Base-by-base conservation (phyloP, 2,797 vertebrate genomes). In the Tauraco hartlaubi region DNA sequence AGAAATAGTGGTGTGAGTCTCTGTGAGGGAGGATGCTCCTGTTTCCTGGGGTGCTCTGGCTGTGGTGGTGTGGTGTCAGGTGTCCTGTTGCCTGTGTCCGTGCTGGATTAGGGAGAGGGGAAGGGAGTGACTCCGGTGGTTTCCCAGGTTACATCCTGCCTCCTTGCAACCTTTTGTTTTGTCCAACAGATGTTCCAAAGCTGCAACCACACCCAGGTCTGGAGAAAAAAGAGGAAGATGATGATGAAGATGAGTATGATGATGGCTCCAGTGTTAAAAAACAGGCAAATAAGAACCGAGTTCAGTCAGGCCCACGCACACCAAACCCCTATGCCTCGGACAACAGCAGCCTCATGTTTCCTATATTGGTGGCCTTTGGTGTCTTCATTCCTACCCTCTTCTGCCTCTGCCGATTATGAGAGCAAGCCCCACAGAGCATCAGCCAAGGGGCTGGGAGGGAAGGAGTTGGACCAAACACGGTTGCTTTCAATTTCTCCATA, bases 321-420 rank as follows among this genome's bases (percentile, higher is more conserved):
- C 99, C 99, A 67, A 99, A 99, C 97, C 99, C 99, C 7, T 99
- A 99, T 54, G 99, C 99, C 73, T 99, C 99, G 7, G 99, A 99
- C 99, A 99, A 99, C 98, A 99, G 99, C 99, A 99, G 99, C 99
- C 98, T 99, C 96, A 99, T 99, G 99, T 99, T 99, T 92, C 99
- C 99, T 94, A 99, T 99, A 96, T 97, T 99, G 48, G 99, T 99
- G 98, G 99, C 99, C 88, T 99, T 99, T 12, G 99, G 99, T 95
- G 99, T 99, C 92, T 99, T 99, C 98, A 99, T 99, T 97, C 99
- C 99, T 92, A 99, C 99, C 91, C 99, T 99, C 97, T 99, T 99
- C 98, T 99, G 99, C 98, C 99, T 99, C 97, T 99, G 99, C 97
- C 99, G 99, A 91, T 98, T 99, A 98, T 99, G 99, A 99, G 96